Evolutionary conservation across 2,888 invertebrate genomes (phyloP).

Genomic region (Lithophane semibrunnea): DNA sequence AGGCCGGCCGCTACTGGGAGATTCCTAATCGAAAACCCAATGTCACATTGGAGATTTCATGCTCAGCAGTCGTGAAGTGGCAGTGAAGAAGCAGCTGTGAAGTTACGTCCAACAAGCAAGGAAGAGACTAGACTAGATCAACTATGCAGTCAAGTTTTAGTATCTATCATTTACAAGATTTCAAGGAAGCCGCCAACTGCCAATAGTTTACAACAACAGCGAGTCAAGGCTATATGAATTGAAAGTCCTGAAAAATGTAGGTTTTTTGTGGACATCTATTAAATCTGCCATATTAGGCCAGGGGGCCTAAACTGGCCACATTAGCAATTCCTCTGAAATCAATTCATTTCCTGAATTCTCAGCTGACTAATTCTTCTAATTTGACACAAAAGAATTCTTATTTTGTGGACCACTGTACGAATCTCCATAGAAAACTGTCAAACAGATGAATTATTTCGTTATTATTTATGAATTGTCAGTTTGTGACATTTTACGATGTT

Average conservation of each 20-base stretch:
- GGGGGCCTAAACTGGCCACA: too few species aligned
- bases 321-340: too few species aligned
- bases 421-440: too few species aligned
- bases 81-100: background rate
- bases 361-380: too few species aligned
- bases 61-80: background rate
- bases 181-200: slow-evolving; percentile 9
- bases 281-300: slow-evolving; percentile 1
- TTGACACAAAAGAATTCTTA: too few species aligned
- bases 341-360: too few species aligned
- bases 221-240: slow-evolving; percentile 36
- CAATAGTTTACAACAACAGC: slow-evolving; percentile 14
- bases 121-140: background rate
- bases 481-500: too few species aligned
- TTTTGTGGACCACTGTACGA: too few species aligned
- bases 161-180: background rate
- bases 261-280: background rate
- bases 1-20: background rate
- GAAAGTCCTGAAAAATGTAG: slow-evolving; percentile 20
- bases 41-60: background rate
- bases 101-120: background rate
- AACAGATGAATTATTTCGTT: too few species aligned
- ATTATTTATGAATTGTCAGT: too few species aligned
- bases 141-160: background rate
- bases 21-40: background rate